Conservation (phyloP, 2,113 vertebrate species). For the Mormyrus iriodes region DNA sequence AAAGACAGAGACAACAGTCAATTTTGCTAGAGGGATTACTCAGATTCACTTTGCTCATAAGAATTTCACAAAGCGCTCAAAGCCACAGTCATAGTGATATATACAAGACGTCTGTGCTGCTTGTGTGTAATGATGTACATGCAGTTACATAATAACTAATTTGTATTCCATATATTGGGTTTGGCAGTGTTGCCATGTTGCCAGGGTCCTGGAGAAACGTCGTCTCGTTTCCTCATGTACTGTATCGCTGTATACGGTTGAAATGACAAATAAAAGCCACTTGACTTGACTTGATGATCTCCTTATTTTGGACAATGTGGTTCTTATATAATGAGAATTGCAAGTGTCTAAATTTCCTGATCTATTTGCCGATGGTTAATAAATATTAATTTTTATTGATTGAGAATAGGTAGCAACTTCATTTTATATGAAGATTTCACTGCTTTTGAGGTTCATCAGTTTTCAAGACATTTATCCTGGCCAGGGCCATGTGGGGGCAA, state of each 20-base stretch:
- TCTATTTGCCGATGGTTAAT: not conserved
- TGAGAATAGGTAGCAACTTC: no score
- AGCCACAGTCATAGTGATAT: not conserved
- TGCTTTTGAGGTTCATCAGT: not conserved
- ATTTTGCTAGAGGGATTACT: not conserved
- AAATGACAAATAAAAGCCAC: no score
- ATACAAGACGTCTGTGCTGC: not conserved
- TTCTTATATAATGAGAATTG: not conserved
- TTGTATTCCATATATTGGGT: not conserved
- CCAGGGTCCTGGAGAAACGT: no score
- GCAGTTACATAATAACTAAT: not conserved
- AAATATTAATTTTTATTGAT: not conserved
- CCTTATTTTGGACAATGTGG: not conserved
- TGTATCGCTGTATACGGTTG: no score
- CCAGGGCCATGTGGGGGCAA: no score
- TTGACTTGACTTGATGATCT: no score
- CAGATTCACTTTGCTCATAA: not conserved
- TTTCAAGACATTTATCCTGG: not conserved
- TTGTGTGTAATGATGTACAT: not conserved
- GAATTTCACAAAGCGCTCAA: not conserved
- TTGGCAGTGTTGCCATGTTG: not conserved
- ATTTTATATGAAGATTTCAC: not conserved
- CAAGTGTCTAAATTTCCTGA: not conserved
- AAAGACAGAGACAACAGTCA: not conserved
- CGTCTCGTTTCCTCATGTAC: no score